Evolutionary conservation across 2,888 invertebrate species (phyloP), one percentile per base, ranked within the genome.

Genomic region (Morpho helenor): DNA sequence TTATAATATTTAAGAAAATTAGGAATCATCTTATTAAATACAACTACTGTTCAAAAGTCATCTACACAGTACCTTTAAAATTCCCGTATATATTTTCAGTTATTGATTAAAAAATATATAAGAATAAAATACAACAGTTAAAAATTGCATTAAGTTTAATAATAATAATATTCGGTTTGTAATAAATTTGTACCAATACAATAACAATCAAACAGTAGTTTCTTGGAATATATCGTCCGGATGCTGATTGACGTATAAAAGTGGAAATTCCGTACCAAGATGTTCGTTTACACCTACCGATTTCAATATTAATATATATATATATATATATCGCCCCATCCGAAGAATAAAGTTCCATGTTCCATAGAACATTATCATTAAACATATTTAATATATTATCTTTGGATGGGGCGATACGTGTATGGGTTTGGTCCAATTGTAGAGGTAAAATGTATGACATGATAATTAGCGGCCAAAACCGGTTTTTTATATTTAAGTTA

Each of bases 1-100:
- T 84, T 66, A 73, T 73, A 69, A 68, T 66, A 74, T 71, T 70
- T 72, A 72, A 75, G 73, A 71, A 74, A 69, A 68, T 68, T 77
- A 76, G 73, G 74, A 73, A 75, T 75, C 79, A 75, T 70, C 68
- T 68, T 74, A 74, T 66, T 72, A 68, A 68, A 64, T 64, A 67
- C 72, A 72, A 71, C 72, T 72, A 73, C 72, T 72, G 73, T 68
- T 71, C 64, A 68, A 72, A 72, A 63, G 65, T 67, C 66, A 65
- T 62, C 66, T 66, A 68, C 65, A 68, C 66, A 69, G 57, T 70
- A 63, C 64, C 59, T 64, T 65, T 59, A 60, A 60, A 65, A 58
- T 57, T 42, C 45, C 31, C 42, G 40, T 54, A 54, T 31, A 54
- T 23, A 22, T 39, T 42, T 48, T 49, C 49, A 39, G 45, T 58